A percentile compares a stretch with the other conserved stretches of the same genome.
Conservation (phyloP, 1,140 invertebrate genomes). For the Sminthurinus signatus region DNA sequence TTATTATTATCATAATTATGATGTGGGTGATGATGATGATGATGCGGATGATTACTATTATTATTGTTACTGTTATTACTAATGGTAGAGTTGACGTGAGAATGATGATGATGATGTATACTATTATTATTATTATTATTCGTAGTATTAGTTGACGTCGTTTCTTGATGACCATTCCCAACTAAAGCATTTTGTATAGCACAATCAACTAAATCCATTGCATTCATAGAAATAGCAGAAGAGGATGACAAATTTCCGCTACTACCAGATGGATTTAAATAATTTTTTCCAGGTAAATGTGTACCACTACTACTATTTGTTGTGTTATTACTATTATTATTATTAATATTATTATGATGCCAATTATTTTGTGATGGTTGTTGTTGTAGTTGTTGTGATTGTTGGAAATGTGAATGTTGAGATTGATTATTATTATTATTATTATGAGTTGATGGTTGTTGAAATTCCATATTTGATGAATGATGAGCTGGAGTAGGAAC, state of each 20-base stretch:
- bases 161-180: not conserved
- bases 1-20: conserved; percentile 2
- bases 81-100: no score
- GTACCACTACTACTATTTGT: no score
- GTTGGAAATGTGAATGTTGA: not conserved
- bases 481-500: not conserved
- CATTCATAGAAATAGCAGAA: not conserved
- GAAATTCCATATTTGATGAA: no score
- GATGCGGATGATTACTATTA: no score
- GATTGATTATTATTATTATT: not conserved
- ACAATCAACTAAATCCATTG: conserved; percentile 32
- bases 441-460: not conserved
- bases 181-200: conserved; percentile 28
- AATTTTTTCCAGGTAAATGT: conserved; percentile 20
- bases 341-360: no score
- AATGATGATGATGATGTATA: no score
- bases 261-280: conserved; percentile 17
- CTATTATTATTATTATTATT: not conserved
- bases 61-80: not conserved
- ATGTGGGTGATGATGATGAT: no score
- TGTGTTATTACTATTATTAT: no score
- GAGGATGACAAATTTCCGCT: not conserved
- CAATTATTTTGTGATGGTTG: not conserved
- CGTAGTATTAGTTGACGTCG: no score
- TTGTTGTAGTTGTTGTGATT: not conserved